Evolutionary conservation across 2,113 vertebrate species (phyloP), one percentile per base, ranked within the genome.

Genomic region (Phycodurus eques): DNA sequence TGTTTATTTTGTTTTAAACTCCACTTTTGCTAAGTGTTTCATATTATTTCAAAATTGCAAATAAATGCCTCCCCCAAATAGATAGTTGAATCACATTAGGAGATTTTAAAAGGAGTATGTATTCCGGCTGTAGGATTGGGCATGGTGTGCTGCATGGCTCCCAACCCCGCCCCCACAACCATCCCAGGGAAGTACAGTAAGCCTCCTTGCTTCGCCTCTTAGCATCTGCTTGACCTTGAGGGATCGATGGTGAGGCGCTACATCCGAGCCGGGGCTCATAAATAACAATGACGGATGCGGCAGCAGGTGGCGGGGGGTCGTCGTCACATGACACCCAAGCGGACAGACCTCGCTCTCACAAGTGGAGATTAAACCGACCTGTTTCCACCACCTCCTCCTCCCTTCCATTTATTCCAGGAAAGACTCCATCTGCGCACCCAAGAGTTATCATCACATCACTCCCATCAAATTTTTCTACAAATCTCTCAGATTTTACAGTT

Each of bases 281-380:
- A 92, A 93, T 92, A 92, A 91, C 87, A 88, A 92, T 91, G 91
- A 92, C 89, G 86, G 85, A 92, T 90, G 78, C 13, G 62, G 62
- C 20, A 62, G 81, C 59, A 83, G 76, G 15, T 3, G 19, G 46
- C 27, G 9, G 67, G 6, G 22, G 56, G 61, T 81, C 82, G 79
- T 76, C 77, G 75, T 87, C 80, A 79, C 64, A 27, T 83, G 87
- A 87, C 83, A 85, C 77, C 72, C 74, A 85, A 72, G 79, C 72
- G 79, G 85, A 85, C 77, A 85, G 73, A 71, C 17, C 0, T 83
- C 84, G 79, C 81, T 73, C 78, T 77, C 78, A 83, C 80, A 83
- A 80, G 77, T 83, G 82, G 71, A 89, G 89, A 92, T 92, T 88
- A 89, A 91, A 92, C 89, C 89, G 74, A 51, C 74, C 82, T 77